These are phyloP conservation scores for Ivindomyrus marchei DNA, from an alignment of 2,113 vertebrate genomes.

Conservation along the genomic window DNA sequence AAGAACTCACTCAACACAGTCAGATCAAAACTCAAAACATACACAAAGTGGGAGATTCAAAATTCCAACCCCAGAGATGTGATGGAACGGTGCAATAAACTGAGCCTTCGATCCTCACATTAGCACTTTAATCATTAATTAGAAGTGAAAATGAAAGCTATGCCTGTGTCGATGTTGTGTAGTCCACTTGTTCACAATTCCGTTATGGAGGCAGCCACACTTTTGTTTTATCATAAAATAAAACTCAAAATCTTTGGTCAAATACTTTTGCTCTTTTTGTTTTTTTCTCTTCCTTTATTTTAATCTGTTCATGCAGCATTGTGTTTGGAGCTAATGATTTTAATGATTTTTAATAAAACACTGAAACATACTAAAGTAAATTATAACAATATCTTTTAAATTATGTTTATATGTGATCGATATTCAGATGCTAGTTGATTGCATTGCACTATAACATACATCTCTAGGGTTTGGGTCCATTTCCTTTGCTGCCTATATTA, in stretches of 20 bases:
- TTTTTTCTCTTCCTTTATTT: not conserved
- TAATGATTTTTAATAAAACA: not conserved
- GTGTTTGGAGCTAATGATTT: not conserved
- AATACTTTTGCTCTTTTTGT: not conserved
- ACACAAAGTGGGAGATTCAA: not conserved
- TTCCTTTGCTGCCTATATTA: not conserved
- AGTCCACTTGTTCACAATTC: not conserved
- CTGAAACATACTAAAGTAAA: not conserved
- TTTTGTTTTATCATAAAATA: not conserved
- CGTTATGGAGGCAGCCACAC: not conserved
- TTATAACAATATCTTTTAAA: not conserved
- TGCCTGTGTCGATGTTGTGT: not conserved
- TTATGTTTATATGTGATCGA: not conserved
- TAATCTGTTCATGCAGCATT: not conserved
- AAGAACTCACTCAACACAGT: not conserved
- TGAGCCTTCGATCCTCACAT: not conserved
- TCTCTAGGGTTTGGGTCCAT: not conserved
- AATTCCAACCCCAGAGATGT: not conserved
- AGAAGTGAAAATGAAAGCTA: not conserved
- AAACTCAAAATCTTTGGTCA: not conserved
- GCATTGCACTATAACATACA: not conserved
- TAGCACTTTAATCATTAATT: not conserved
- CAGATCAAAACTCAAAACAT: not conserved
- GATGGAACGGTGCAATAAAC: not conserved
- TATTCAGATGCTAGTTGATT: not conserved